phyloP scores from a whole-genome alignment of 2,113 vertebrate genomes.

The Ariopsis seemanni region DNA sequence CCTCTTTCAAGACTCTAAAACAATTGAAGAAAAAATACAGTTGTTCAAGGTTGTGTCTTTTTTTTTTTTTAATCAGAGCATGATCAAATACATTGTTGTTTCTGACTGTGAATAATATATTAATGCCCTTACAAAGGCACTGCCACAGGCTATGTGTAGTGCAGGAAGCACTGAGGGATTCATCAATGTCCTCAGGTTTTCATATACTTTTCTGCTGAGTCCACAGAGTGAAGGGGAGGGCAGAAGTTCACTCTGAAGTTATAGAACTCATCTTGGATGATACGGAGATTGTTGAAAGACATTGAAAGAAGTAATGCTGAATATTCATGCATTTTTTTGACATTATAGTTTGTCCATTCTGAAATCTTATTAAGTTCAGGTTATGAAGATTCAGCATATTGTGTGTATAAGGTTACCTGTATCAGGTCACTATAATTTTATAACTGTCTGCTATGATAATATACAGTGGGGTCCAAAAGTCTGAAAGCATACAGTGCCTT shows the following conservation, averaged over 20 bases:
- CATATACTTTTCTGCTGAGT: conserved; percentile 56
- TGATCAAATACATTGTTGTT: conserved; percentile 68
- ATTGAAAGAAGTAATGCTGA: neutral
- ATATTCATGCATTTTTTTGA: neutral
- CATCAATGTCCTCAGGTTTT: conserved; percentile 53
- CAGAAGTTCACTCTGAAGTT: conserved; percentile 44
- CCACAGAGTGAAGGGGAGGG: conserved; percentile 44
- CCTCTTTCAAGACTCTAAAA: conserved; percentile 41
- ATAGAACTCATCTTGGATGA: conserved; percentile 40
- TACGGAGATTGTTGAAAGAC: conserved; percentile 25
- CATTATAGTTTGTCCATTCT: neutral
- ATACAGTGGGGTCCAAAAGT: neutral
- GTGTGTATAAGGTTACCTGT: neutral
- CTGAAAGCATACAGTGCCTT: neutral
- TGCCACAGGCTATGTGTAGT: conserved; percentile 57
- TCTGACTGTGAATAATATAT: conserved; percentile 72
- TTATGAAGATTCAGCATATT: neutral
- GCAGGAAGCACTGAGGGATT: conserved; percentile 57
- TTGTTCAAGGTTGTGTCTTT: conserved; percentile 52
- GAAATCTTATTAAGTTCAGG: neutral
- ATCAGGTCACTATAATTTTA: neutral
- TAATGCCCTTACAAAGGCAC: conserved; percentile 60
- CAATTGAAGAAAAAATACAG: conserved; percentile 46
- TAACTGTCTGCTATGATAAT: neutral
- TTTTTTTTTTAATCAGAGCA: conserved; percentile 65